phyloP scores from a whole-genome alignment of 2,113 vertebrate genomes.

The Pseudopipra pipra region DNA sequence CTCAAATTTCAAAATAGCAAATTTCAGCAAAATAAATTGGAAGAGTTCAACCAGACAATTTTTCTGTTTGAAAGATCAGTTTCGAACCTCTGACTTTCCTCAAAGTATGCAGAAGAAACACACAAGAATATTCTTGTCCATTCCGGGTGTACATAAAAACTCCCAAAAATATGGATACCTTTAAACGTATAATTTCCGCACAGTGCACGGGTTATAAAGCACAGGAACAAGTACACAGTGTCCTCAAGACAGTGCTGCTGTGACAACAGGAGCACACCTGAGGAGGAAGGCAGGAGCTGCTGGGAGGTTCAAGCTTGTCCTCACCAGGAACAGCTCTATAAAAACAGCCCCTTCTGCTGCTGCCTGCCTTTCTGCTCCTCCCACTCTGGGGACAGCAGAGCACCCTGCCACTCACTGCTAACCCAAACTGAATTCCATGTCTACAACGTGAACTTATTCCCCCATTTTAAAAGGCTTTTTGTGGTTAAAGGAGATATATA shows the following conservation, averaged over 20 bases:
- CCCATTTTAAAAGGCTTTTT: not conserved
- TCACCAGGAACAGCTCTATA: accelerated
- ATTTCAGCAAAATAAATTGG: conserved; percentile 9
- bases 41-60: not conserved
- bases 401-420: not conserved
- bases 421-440: not conserved
- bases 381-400: not conserved
- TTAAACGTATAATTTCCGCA: not conserved
- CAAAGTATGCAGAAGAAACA: not conserved
- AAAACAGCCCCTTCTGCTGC: not conserved
- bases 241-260: not conserved
- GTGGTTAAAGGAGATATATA: not conserved
- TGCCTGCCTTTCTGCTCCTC: not conserved
- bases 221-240: not conserved
- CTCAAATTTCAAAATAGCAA: conserved; percentile 4
- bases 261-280: not conserved
- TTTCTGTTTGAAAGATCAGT: not conserved
- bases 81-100: not conserved
- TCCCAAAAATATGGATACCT: not conserved
- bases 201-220: not conserved
- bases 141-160: not conserved
- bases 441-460: not conserved
- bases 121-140: not conserved
- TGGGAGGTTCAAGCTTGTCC: accelerated
- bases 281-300: not conserved